Base-by-base conservation (phyloP, 2,888 invertebrate genomes). In the Mechanitis messenoides region DNA sequence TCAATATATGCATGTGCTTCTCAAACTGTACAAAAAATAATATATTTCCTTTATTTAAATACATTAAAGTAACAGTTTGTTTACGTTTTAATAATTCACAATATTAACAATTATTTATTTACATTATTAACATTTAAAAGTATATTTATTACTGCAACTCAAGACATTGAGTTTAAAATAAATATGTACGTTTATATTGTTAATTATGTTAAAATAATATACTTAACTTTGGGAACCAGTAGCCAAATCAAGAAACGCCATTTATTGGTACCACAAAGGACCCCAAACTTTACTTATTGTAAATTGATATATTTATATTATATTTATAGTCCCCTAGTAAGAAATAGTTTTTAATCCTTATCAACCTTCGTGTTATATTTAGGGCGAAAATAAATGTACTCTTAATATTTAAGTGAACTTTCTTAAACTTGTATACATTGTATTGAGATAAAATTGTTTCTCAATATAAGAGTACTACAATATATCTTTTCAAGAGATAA, bases 301-400 rank as follows among this genome's bases (percentile, higher is more conserved):
- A 85, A 87, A 85, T 81, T 84, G 89, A 88, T 88, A 87, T 88
- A 88, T 87, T 88, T 87, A 82, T 87, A 86, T 83, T 85, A 85
- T 85, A 85, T 84, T 79, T 74, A 66, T 75, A 72, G 74, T 75
- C 87, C 87, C 82, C 79, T 77, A 71, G 69, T 64, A 71, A 79
- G 82, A 81, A 81, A 83, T 78, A 74, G 60, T 70, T 75, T 75
- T 73, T 83, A 85, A 85, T 84, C 84, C 82, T 74, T 61, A 73
- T 74, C 73, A 71, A 69, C 56, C 46, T 66, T 62, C 45, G 53
- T 20, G 47, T 50, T 58, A 55, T 46, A 45, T 55, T 54, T 38
- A 60, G 33, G 20, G 38, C 45, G 47, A 33, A 56, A 53, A 12
- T 60, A 45, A 33, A 55, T 45, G 50, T 28, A 20, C 46, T 31